These are phyloP conservation scores for Plebejus anna DNA, from an alignment of 2,888 invertebrate species.

Conservation along the genomic window DNA sequence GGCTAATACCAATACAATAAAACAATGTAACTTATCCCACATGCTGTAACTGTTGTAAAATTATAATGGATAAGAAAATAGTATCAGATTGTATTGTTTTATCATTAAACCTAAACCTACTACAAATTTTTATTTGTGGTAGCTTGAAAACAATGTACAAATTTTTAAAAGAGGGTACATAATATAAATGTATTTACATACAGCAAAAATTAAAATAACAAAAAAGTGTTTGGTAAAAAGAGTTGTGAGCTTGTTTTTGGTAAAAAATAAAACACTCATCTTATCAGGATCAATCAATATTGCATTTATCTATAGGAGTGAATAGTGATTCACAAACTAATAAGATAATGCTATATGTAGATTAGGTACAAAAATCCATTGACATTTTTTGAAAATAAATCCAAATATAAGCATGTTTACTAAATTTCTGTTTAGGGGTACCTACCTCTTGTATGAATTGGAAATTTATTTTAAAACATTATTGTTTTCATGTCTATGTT, in stretches of 20 bases:
- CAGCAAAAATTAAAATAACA: too few species aligned
- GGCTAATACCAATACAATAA: neutral
- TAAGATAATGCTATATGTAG: neutral
- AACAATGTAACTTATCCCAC: neutral
- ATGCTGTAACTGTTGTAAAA: neutral
- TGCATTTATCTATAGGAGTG: conserved; percentile 11
- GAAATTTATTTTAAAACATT: too few species aligned
- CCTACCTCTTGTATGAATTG: too few species aligned
- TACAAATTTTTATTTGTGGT: too few species aligned
- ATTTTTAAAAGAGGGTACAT: too few species aligned
- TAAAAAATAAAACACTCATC: neutral
- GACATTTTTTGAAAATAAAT: neutral
- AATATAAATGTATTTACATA: too few species aligned
- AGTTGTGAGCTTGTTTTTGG: too few species aligned
- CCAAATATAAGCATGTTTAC: neutral
- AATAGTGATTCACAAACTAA: conserved; percentile 15
- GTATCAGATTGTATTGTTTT: neutral
- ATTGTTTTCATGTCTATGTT: too few species aligned
- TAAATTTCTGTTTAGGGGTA: neutral
- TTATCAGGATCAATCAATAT: conserved; percentile 26
- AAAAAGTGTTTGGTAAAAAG: too few species aligned
- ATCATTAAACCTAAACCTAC: too few species aligned
- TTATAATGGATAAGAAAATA: neutral
- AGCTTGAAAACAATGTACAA: too few species aligned
- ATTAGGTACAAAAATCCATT: neutral